A percentile compares a stretch with the other conserved stretches of the same genome.
These are phyloP conservation scores for Myiopsitta monachus DNA, from an alignment of 2,113 vertebrate species.

Conservation along the genomic window DNA sequence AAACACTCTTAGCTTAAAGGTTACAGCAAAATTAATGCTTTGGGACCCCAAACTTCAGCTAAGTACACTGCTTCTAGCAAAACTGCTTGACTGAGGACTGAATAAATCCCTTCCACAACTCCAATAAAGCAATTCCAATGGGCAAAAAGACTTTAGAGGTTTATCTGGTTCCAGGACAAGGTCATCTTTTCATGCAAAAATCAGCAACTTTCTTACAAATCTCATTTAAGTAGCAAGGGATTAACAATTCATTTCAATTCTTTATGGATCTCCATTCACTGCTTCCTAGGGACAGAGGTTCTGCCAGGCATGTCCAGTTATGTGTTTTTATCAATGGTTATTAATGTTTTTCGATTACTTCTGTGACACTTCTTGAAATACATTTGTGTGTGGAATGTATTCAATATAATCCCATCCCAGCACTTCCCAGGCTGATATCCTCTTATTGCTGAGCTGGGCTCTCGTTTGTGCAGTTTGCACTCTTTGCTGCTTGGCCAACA, in stretches of 20 bases:
- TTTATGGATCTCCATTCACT: constrained; percentile 30
- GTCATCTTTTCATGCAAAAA: constrained; percentile 57
- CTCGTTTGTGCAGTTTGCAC: neutral
- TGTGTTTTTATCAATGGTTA: constrained; percentile 55
- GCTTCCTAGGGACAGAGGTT: constrained; percentile 3
- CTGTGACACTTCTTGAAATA: constrained; percentile 56
- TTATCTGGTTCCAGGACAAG: constrained; percentile 30
- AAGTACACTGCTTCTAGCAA: neutral
- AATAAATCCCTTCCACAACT: constrained; percentile 2
- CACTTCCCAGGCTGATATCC: neutral
- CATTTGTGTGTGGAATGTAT: constrained; percentile 59
- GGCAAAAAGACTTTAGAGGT: neutral
- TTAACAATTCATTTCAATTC: constrained; percentile 14
- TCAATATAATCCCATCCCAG: neutral
- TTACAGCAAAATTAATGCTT: neutral
- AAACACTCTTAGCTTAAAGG: neutral
- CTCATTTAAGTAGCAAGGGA: constrained; percentile 19
- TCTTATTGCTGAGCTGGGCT: constrained; percentile 8
- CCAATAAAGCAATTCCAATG: neutral
- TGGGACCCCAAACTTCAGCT: neutral
- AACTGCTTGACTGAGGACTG: neutral
- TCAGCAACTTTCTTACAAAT: constrained; percentile 52
- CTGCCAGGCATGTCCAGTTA: constrained; percentile 1
- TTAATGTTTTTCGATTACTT: constrained; percentile 65
- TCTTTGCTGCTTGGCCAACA: neutral